Base-by-base conservation (phyloP, 2,888 invertebrate species). In the Lysandra bellargus region DNA sequence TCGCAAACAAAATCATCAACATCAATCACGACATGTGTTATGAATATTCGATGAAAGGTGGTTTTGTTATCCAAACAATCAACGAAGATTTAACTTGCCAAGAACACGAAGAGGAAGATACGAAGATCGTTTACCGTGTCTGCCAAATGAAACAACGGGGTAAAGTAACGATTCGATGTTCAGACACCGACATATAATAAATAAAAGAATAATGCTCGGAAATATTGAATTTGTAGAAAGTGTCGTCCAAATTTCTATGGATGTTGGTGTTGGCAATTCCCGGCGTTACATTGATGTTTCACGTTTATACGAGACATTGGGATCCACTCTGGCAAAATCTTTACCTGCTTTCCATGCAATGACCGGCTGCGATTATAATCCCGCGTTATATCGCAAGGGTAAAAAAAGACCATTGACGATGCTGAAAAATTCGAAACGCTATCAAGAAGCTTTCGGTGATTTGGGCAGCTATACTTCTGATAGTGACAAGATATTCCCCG, bases 121-220 rank as follows among this genome's bases (percentile, higher is more conserved):
- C 84, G 40, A 81, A 82, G 44, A 83, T 81, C 37, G 81, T 78
- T 2, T 84, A 69, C 77, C 79, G 72, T 81, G 81, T 64, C 76
- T 83, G 83, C 64, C 80, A 81, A 78, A n/a, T 79, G n/a, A 64
- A 82, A 53, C 53, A 53, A 53, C 53, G 53, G 53, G 53, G 53
- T 53, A 53, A 53, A 53, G 78, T 83, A 77, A 74, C 79, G 2
- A 81, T 83, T 23, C 61, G 83, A 80, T 73, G 69, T 79, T 81
- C 81, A 33, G 85, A 85, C 77, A 82, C 84, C 30, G 85, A 85
- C n/a, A n/a, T n/a, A n/a, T n/a, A n/a, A n/a, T n/a, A n/a, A n/a
- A n/a, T n/a, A n/a, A n/a, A n/a, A n/a, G n/a, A n/a, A n/a, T 85
- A 72, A 81, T 85, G 80, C 79, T 85, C 9, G 84, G 80, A 1